Conservation (phyloP, 2,888 invertebrate genomes). For the Orthonychiurus folsomi region DNA sequence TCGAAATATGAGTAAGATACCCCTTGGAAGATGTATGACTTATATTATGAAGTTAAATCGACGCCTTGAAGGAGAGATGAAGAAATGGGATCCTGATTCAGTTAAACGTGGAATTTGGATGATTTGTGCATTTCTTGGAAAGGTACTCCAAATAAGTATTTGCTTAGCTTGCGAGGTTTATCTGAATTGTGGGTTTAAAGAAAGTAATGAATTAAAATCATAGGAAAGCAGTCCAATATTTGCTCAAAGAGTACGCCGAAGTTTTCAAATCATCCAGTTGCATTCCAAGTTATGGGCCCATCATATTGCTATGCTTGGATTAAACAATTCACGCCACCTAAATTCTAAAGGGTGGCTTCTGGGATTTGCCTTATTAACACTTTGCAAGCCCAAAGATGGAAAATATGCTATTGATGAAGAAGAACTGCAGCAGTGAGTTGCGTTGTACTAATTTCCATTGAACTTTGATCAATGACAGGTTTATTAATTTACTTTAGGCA, state of each 20-base stretch:
- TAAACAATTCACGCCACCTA: background rate
- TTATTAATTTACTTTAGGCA: conserved; percentile 43
- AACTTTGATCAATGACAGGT: background rate
- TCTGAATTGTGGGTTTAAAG: too few species aligned
- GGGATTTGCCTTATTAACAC: conserved; percentile 27
- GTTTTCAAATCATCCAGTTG: conserved; percentile 32
- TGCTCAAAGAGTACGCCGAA: conserved; percentile 29
- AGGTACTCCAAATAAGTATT: too few species aligned
- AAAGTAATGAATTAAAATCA: too few species aligned
- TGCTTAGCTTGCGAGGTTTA: too few species aligned
- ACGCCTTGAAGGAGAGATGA: background rate
- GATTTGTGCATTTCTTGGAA: conserved; percentile 6
- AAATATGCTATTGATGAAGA: conserved; percentile 20
- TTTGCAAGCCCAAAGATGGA: conserved; percentile 23
- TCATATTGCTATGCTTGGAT: conserved; percentile 10
- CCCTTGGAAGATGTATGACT: background rate
- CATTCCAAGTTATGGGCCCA: conserved; percentile 37
- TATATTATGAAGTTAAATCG: background rate
- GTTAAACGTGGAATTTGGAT: background rate
- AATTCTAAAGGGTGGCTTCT: conserved; percentile 27
- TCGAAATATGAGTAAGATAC: background rate
- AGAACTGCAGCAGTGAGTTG: conserved; percentile 23
- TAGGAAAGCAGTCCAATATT: conserved; percentile 36
- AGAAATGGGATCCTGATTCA: conserved; percentile 5
- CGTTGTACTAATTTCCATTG: background rate